phyloP scores from a whole-genome alignment of 1,140 invertebrate species.

The Protaetia brevitarsis region DNA sequence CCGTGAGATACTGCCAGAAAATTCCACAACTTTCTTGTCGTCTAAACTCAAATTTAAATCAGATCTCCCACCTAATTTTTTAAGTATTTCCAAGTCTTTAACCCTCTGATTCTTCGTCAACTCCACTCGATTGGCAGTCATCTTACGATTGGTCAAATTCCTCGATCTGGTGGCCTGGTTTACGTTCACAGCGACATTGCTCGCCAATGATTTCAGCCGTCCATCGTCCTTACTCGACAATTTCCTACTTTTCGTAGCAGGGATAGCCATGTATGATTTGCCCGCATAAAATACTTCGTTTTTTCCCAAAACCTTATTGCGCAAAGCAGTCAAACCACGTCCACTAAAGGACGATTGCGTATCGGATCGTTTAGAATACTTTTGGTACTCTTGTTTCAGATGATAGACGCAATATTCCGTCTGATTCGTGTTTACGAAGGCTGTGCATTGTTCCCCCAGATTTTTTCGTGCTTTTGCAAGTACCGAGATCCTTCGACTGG shows the following conservation, averaged over 20 bases:
- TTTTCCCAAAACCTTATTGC: slow-evolving; percentile 70
- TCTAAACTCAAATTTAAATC: slow-evolving; percentile 26
- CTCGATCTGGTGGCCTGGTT: background rate
- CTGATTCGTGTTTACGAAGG: slow-evolving; percentile 67
- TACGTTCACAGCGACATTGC: background rate
- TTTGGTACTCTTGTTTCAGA: slow-evolving; percentile 83
- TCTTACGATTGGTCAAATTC: slow-evolving; percentile 23
- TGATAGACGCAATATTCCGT: slow-evolving; percentile 90
- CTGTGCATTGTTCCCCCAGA: slow-evolving; percentile 71
- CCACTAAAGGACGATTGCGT: slow-evolving; percentile 67
- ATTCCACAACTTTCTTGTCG: background rate
- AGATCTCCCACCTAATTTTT: slow-evolving; percentile 50
- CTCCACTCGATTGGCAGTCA: slow-evolving; percentile 55
- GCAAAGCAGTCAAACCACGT: slow-evolving; percentile 60
- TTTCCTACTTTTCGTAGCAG: slow-evolving; percentile 59
- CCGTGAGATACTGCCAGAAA: slow-evolving; percentile 7
- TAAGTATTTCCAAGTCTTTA: slow-evolving; percentile 61
- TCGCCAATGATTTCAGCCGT: slow-evolving; percentile 47
- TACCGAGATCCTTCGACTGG: slow-evolving; percentile 79
- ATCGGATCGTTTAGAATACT: slow-evolving; percentile 73
- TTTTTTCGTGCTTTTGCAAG: slow-evolving; percentile 76
- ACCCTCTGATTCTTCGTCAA: slow-evolving; percentile 54
- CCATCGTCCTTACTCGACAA: slow-evolving; percentile 57
- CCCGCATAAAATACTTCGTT: slow-evolving; percentile 70
- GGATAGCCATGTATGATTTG: slow-evolving; percentile 58